Evolutionary conservation across 2,113 vertebrate species (phyloP).

Genomic region (Chunga burmeisteri): DNA sequence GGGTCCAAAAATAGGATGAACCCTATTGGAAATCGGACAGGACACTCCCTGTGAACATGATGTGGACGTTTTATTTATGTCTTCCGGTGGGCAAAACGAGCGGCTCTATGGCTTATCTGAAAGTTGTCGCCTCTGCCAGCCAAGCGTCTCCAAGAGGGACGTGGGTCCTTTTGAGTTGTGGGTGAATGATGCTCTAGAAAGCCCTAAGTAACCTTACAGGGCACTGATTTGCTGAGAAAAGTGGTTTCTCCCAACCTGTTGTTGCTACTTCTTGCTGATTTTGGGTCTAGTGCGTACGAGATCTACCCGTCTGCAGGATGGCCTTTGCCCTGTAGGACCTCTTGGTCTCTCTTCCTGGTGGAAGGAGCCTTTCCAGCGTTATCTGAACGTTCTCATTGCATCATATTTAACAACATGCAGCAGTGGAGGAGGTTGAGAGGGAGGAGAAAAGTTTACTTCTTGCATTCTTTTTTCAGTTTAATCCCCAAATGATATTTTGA

Average conservation of each 20-base stretch:
- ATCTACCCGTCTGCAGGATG: not conserved
- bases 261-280: not conserved
- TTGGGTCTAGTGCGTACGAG: not conserved
- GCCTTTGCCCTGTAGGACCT: not conserved
- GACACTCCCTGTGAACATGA: not conserved
- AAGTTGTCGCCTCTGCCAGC: not conserved
- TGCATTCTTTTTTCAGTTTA: not conserved
- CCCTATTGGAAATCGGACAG: not conserved
- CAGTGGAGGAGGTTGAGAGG: not conserved
- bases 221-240: not conserved
- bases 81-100: not conserved
- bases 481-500: not conserved
- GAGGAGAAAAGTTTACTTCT: not conserved
- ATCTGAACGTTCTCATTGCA: not conserved
- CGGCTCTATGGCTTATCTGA: not conserved
- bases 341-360: not conserved
- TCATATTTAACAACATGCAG: accelerated
- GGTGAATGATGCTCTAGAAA: not conserved
- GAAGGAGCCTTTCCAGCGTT: not conserved
- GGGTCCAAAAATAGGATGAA: not conserved
- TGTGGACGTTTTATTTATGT: not conserved
- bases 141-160: not conserved
- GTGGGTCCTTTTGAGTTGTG: not conserved
- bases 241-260: not conserved
- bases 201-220: not conserved